A percentile compares a stretch with the other conserved stretches of the same genome.
These are phyloP conservation scores for Drosophila kanapiae DNA, from an alignment of 1,140 invertebrate species.

Conservation along the genomic window DNA sequence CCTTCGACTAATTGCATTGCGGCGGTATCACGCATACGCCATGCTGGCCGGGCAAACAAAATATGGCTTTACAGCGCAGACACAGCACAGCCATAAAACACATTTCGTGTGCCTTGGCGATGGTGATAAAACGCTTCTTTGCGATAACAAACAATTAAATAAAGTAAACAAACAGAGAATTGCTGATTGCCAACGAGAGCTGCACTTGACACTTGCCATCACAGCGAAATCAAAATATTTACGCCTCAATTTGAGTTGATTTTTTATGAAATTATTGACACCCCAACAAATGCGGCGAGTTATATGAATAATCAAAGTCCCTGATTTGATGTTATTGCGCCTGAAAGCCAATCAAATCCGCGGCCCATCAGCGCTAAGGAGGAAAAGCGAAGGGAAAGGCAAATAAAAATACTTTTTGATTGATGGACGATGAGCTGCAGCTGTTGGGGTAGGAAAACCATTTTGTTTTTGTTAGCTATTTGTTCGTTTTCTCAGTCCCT, in stretches of 20 bases:
- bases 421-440: constrained; percentile 44
- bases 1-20: constrained; percentile 38
- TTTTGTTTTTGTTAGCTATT: neutral
- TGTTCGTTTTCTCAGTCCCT: constrained; percentile 15
- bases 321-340: constrained; percentile 61
- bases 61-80: constrained; percentile 21
- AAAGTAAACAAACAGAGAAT: constrained; percentile 26
- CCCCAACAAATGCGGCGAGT: constrained; percentile 55
- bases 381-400: constrained; percentile 4
- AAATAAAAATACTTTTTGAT: constrained; percentile 48
- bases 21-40: constrained; percentile 45
- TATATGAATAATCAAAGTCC: constrained; percentile 39
- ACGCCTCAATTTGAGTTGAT: constrained; percentile 51
- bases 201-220: constrained; percentile 46
- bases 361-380: constrained; percentile 11
- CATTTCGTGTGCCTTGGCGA: constrained; percentile 12
- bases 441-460: constrained; percentile 35
- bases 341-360: constrained; percentile 58
- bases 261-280: constrained; percentile 56
- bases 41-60: constrained; percentile 4
- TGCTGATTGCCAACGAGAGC: constrained; percentile 24
- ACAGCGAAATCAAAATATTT: constrained; percentile 70
- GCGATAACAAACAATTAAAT: constrained; percentile 46
- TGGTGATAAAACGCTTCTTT: constrained; percentile 24
- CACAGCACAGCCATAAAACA: constrained; percentile 21